phyloP scores from a whole-genome alignment of 2,797 vertebrate genomes.

The Rhabdophis nuchalis region DNA sequence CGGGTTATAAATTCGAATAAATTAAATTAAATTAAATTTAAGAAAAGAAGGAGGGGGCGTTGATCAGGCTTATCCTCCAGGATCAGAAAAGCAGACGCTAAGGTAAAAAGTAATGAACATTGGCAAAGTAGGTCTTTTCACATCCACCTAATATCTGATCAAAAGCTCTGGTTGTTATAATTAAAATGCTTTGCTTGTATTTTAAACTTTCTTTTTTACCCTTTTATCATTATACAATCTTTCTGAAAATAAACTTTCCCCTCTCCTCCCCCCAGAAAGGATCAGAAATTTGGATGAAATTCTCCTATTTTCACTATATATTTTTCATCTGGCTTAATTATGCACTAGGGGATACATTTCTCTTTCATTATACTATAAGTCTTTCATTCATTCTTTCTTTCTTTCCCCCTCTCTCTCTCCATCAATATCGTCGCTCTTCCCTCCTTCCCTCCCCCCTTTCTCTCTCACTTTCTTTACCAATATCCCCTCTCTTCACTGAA shows the following conservation, averaged over 20 bases:
- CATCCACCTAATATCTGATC: neutral
- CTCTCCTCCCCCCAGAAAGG: neutral
- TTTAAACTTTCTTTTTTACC: neutral
- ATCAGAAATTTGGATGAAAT: neutral
- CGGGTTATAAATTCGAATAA: no score
- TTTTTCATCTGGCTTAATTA: neutral
- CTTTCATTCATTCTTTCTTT: accelerated
- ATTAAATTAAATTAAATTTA: no score
- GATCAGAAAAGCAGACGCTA: neutral
- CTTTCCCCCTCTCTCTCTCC: neutral
- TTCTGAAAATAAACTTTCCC: neutral
- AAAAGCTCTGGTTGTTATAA: neutral
- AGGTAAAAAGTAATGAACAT: neutral
- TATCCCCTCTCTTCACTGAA: no score
- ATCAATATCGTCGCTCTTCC: no score
- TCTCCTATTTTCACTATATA: neutral
- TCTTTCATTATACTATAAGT: neutral
- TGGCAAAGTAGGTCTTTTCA: neutral
- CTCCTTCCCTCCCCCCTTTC: no score
- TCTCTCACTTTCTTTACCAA: neutral
- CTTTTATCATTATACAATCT: neutral
- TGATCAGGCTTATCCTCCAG: neutral
- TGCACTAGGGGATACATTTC: neutral
- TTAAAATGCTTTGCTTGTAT: neutral
- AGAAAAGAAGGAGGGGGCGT: neutral